Base-by-base conservation (phyloP, 2,113 vertebrate genomes). In the Alexandromys fortis region DNA sequence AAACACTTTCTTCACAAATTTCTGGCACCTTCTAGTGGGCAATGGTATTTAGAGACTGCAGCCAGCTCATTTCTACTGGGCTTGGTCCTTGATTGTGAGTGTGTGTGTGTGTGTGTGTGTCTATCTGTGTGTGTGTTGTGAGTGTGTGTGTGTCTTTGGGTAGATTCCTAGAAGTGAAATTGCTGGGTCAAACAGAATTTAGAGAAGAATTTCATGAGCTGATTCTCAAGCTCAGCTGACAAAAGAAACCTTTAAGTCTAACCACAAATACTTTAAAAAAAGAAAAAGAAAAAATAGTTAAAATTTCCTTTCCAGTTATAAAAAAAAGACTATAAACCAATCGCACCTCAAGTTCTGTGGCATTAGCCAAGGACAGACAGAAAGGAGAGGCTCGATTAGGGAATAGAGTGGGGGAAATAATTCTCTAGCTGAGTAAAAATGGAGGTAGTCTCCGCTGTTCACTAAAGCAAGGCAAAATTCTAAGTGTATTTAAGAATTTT, bases 1-100 rank as follows among this genome's bases (percentile, higher is more conserved):
- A 38, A 30, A 33, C 26, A 91, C 72, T 94, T 91, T 65, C 82
- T 30, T 78, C 26, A 87, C 22, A 24, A 85, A 91, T 89, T 89
- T 26, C 33, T 94, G 22, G 30, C 58, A 73, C 75, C 45, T 83
- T 30, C 89, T 82, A 58, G 13, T 76, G 42, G 42, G 8, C 21
- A 73, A 68, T 75, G 5, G 4, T 81, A 42, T 82, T 87, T 63
- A 33, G n/a, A 76, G 35, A 82, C 9, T 33, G 10, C 22, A n/a
- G 8, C 35, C 26, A 88, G 24, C 0, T 61, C 21, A 21, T 79
- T 96, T 67, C 73, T 89, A 2, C 3, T 52, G 5, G 33, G 14
- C 58, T 6, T 88, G 30, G 19, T 77, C 49, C 55, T 75, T 30
- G 1, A 33, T 33, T 68, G 7, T 82, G 19, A 21, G 2, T 35